Percentiles rank a stretch among this genome's conserved stretches.
phyloP scores from a whole-genome alignment of 2,797 vertebrate genomes.

The Sorex maritimensis region DNA sequence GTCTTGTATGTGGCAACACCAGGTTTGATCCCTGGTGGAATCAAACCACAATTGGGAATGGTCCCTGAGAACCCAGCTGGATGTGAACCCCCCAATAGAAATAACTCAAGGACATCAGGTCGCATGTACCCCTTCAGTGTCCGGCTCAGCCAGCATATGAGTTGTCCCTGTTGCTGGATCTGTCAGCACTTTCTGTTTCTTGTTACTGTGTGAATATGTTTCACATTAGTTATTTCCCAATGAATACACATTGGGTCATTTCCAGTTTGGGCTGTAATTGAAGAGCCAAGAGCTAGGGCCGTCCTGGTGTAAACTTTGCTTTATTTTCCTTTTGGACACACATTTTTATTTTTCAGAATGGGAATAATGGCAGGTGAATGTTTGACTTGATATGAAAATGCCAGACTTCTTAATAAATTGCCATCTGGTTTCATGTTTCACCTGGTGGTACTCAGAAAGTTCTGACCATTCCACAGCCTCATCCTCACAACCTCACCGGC shows the following conservation, averaged over 20 bases:
- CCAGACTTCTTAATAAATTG: neutral
- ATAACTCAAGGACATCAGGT: neutral
- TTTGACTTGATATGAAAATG: neutral
- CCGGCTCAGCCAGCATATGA: neutral
- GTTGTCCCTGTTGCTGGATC: neutral
- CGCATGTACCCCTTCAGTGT: neutral
- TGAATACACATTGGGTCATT: slow-evolving; percentile 4
- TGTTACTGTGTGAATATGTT: neutral
- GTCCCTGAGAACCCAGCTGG: too few relatives aligned
- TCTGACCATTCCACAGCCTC: neutral
- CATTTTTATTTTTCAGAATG: slow-evolving; percentile 56
- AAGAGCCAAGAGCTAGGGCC: neutral
- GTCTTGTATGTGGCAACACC: too few relatives aligned
- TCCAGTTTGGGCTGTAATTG: neutral
- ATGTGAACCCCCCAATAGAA: too few relatives aligned
- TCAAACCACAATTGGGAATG: too few relatives aligned
- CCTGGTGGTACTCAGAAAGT: neutral
- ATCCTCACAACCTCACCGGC: neutral
- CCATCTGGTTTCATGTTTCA: neutral
- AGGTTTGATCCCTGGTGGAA: too few relatives aligned
- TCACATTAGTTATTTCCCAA: neutral
- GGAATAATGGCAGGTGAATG: slow-evolving; percentile 1
- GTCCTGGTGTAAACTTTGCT: neutral
- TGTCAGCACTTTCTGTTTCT: neutral
- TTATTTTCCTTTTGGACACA: neutral